phyloP scores from a whole-genome alignment of 1,140 invertebrate species.

The Drosophila ambigua region DNA sequence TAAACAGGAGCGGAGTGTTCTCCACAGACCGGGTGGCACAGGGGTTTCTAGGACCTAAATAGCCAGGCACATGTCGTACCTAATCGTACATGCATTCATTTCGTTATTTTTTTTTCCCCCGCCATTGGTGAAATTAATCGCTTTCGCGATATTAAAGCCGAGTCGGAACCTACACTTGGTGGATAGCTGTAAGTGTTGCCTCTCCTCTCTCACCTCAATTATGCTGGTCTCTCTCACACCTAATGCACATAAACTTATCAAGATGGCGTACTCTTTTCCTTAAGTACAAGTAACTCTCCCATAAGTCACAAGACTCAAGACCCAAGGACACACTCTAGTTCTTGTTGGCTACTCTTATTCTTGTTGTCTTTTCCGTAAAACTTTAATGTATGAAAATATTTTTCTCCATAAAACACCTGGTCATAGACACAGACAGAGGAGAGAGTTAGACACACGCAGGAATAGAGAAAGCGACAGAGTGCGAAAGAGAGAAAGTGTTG shows the following conservation, averaged over 20 bases:
- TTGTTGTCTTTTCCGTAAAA: slow-evolving; percentile 57
- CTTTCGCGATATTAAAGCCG: slow-evolving; percentile 23
- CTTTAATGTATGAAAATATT: slow-evolving; percentile 74
- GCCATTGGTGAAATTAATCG: slow-evolving; percentile 17
- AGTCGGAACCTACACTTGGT: too few species aligned
- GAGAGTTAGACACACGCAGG: neutral
- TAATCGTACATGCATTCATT: neutral
- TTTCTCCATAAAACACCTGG: slow-evolving; percentile 68
- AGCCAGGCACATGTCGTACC: slow-evolving; percentile 18
- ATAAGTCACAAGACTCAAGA: slow-evolving; percentile 54
- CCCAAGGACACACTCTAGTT: slow-evolving; percentile 46
- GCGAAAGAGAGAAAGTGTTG: neutral
- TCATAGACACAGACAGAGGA: slow-evolving; percentile 25
- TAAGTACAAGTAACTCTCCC: slow-evolving; percentile 27
- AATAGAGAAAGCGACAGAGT: neutral
- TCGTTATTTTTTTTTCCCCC: neutral
- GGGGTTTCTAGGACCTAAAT: slow-evolving; percentile 5
- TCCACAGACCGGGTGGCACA: neutral
- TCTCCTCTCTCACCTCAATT: neutral
- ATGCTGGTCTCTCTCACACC: neutral
- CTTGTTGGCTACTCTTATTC: slow-evolving; percentile 21
- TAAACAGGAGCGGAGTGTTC: slow-evolving; percentile 41
- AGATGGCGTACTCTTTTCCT: slow-evolving; percentile 43
- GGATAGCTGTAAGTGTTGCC: slow-evolving; percentile 2
- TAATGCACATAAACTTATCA: slow-evolving; percentile 39